A percentile compares a stretch with the other conserved stretches of the same genome.
Evolutionary conservation across 1,140 invertebrate genomes (phyloP).

Genomic region (Heterodera carotae): DNA sequence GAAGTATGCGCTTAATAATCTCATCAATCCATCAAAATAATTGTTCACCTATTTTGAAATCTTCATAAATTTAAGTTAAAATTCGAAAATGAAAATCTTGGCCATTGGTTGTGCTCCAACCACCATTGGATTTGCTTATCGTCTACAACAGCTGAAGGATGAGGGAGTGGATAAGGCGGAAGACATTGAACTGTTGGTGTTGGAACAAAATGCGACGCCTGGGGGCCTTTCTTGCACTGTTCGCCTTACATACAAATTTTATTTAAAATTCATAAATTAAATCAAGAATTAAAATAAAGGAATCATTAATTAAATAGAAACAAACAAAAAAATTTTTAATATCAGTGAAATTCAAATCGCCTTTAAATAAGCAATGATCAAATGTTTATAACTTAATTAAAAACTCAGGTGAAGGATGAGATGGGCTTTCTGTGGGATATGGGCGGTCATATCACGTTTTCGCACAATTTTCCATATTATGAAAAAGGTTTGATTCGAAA

Average conservation of each 20-base stretch:
- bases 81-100: constrained; percentile 41
- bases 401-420: constrained; percentile 50
- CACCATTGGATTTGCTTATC: constrained; percentile 52
- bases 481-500: constrained; percentile 47
- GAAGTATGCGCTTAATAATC: too few relatives aligned
- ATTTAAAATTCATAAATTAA: not conserved
- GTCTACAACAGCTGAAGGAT: constrained; percentile 49
- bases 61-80: too few relatives aligned
- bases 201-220: constrained; percentile 46
- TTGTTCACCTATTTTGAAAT: too few relatives aligned
- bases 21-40: too few relatives aligned
- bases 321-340: too few relatives aligned
- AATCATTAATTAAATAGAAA: too few relatives aligned
- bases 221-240: constrained; percentile 62
- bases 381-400: too few relatives aligned
- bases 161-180: constrained; percentile 36
- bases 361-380: too few relatives aligned
- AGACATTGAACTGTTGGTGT: constrained; percentile 49
- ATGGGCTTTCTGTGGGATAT: constrained; percentile 66
- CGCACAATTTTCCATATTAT: constrained; percentile 64
- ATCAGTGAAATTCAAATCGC: not conserved
- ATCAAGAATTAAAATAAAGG: too few relatives aligned
- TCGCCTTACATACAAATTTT: not conserved
- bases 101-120: constrained; percentile 57
- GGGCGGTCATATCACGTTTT: constrained; percentile 65